Base-by-base conservation (phyloP, 2,113 vertebrate species). In the Meleagris gallopavo region DNA sequence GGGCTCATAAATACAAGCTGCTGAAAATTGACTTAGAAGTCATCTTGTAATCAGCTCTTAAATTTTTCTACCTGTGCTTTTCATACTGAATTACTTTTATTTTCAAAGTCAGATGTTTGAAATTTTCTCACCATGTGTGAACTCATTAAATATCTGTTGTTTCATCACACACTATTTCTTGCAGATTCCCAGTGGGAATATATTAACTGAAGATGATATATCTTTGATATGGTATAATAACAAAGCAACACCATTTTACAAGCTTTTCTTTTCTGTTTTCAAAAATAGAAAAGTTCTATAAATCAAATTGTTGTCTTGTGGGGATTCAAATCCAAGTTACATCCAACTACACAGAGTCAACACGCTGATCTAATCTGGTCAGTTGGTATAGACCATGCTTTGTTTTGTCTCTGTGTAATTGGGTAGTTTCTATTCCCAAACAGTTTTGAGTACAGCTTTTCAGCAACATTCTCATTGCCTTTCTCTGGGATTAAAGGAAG, bases 21-120 rank as follows among this genome's bases (percentile, higher is more conserved):
- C 76, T 86, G 58, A 81, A 83, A 90, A 75, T 34, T 61, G 62
- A 75, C 52, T 88, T 86, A 91, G 95, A 89, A 90, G 40, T 91
- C 93, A 89, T 75, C 13, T 43, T 93, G 40, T 88, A 89, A 79
- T 57, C 38, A 30, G 41, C 57, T 75, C n/a, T 65, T 87, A 69
- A 75, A 66, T 41, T 79, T 66, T 30, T 73, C 52, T 82, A 32
- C 24, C 29, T 70, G 15, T 72, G 36, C 34, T 95, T 91, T 92
- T 91, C 67, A 60, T 90, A 57, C 34, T 14, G 82, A 40, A 81
- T 88, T 61, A 61, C 40, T 88, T 91, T 71, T 69, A 50, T 83
- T 91, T 93, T 81, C 41, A 62, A 57, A 94, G 73, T 66, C 15
- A 61, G 46, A 61, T 67, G 43, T 81, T 85, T 79, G 46, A 66